phyloP scores from a whole-genome alignment of 2,888 invertebrate species.

The Torymus texanus region DNA sequence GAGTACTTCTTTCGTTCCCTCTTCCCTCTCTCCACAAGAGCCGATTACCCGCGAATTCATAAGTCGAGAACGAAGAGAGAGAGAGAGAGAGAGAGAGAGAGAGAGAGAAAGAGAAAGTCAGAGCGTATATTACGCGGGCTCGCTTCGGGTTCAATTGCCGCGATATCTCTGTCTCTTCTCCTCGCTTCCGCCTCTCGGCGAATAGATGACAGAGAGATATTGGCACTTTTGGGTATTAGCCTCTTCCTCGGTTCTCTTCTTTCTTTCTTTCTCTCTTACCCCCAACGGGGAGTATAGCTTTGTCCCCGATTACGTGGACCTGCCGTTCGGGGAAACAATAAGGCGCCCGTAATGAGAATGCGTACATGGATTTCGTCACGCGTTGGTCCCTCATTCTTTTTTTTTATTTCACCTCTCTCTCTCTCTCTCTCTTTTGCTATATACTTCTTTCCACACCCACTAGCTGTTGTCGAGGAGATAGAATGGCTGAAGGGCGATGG shows the following conservation, averaged over 20 bases:
- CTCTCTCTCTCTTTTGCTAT: not conserved
- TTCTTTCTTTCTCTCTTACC: slow-evolving; percentile 3
- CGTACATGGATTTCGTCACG: too few relatives aligned
- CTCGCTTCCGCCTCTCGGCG: slow-evolving; percentile 9
- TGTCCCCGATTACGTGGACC: too few relatives aligned
- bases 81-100: not conserved
- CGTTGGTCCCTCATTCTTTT: too few relatives aligned
- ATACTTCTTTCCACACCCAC: not conserved
- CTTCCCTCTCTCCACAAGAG: not conserved
- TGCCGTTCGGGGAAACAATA: too few relatives aligned
- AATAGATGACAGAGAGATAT: slow-evolving; percentile 49
- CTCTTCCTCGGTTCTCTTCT: not conserved
- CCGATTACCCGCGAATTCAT: slow-evolving; percentile 47
- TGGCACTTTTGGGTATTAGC: slow-evolving; percentile 52
- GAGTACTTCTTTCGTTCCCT: too few relatives aligned
- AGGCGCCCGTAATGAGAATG: too few relatives aligned
- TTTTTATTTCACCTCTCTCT: not conserved
- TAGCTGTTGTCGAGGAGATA: too few relatives aligned
- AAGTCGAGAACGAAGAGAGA: slow-evolving; percentile 27
- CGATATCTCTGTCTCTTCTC: too few relatives aligned
- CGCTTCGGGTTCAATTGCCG: slow-evolving; percentile 22
- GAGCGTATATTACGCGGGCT: slow-evolving; percentile 44
- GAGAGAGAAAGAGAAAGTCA: not conserved
- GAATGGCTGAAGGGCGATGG: too few relatives aligned
- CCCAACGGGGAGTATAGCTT: too few relatives aligned